These are phyloP conservation scores for Synergus umbraculus DNA, from an alignment of 2,888 invertebrate species.

Conservation along the genomic window DNA sequence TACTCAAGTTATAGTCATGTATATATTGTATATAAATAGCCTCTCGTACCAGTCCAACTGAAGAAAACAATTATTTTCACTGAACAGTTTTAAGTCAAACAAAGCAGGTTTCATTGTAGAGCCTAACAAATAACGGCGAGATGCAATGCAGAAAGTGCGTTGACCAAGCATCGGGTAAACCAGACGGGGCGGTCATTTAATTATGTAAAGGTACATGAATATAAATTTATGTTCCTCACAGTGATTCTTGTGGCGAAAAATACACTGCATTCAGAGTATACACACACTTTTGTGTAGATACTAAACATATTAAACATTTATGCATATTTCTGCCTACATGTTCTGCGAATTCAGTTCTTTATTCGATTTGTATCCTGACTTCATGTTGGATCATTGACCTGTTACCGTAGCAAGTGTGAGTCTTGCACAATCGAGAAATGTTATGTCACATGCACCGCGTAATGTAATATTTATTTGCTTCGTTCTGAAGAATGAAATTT, in stretches of 20 bases:
- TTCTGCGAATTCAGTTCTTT: neutral
- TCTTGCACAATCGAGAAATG: conserved; percentile 47
- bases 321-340: neutral
- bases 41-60: neutral
- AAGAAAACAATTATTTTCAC: neutral
- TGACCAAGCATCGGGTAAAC: conserved; percentile 18
- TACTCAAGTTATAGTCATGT: neutral
- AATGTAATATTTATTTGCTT: conserved; percentile 26
- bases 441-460: conserved; percentile 24
- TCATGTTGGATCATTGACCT: conserved; percentile 47
- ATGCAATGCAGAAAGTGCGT: conserved; percentile 14
- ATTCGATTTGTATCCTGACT: neutral
- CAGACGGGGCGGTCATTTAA: conserved; percentile 19
- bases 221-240: neutral
- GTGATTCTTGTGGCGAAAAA: conserved; percentile 5
- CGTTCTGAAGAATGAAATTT: conserved; percentile 12
- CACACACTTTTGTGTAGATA: neutral
- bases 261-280: neutral
- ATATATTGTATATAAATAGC: too few relatives aligned
- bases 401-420: conserved; percentile 46
- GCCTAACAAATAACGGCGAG: neutral
- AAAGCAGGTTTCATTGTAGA: too few relatives aligned
- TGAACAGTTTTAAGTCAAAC: too few relatives aligned
- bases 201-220: conserved; percentile 23
- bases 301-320: too few relatives aligned